Conservation (phyloP, 2,113 vertebrate genomes). For the Rallus limicola region DNA sequence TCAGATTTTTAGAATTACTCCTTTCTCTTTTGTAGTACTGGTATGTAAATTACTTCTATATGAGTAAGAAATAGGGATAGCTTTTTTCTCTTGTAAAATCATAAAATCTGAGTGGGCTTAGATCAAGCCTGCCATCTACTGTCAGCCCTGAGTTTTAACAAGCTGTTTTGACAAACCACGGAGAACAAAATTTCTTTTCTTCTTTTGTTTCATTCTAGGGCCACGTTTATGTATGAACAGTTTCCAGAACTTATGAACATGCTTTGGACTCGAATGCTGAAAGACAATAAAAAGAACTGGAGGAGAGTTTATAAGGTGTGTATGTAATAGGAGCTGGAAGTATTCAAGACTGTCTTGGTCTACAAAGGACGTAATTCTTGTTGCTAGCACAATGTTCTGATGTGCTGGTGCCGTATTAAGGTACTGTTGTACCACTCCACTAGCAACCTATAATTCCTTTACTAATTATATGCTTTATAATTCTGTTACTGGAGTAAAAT, state of each 20-base stretch:
- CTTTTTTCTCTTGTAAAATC: not conserved
- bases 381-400: not conserved
- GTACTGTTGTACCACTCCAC: not conserved
- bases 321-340: not conserved
- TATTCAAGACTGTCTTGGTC: not conserved
- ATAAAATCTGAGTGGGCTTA: not conserved
- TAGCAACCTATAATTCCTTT: not conserved
- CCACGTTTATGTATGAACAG: slow-evolving; percentile 98
- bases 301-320: slow-evolving; percentile 98
- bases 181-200: not conserved
- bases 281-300: slow-evolving; percentile 99
- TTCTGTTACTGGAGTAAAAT: not conserved
- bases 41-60: not conserved
- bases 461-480: not conserved
- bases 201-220: slow-evolving; percentile 72
- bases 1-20: not conserved
- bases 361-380: not conserved
- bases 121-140: slow-evolving; percentile 81
- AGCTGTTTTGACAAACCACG: not conserved
- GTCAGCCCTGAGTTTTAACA: slow-evolving; percentile 50
- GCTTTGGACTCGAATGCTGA: slow-evolving; percentile 97
- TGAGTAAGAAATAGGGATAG: not conserved
- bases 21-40: not conserved
- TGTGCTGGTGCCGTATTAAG: not conserved
- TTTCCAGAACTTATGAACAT: slow-evolving; percentile 99